These are phyloP conservation scores for Cynocephalus volans DNA, from an alignment of 2,113 vertebrate genomes.

Conservation along the genomic window DNA sequence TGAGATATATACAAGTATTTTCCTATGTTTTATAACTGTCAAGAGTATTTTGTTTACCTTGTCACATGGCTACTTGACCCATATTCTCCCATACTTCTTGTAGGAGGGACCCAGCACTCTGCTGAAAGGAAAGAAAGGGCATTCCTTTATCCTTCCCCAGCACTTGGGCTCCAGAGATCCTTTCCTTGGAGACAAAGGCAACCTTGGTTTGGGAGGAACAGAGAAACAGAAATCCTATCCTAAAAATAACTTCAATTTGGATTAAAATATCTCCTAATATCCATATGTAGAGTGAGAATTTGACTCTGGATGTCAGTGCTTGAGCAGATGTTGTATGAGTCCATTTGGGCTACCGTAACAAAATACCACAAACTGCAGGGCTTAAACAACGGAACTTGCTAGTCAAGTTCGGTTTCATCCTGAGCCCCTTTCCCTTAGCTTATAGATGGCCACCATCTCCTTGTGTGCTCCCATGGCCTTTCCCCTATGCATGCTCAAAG, in stretches of 20 bases:
- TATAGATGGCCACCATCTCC: background rate
- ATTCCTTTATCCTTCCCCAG: background rate
- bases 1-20: background rate
- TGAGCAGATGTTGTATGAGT: background rate
- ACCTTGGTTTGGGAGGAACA: background rate
- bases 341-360: background rate
- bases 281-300: background rate
- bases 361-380: background rate
- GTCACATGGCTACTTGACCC: background rate
- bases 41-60: background rate
- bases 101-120: background rate
- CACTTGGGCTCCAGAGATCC: background rate
- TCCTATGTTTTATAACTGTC: background rate
- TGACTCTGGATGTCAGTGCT: background rate
- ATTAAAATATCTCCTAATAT: background rate
- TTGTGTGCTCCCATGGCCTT: background rate
- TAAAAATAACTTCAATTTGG: background rate
- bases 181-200: background rate
- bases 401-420: background rate
- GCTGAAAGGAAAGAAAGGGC: background rate
- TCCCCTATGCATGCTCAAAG: background rate
- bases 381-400: background rate
- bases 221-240: background rate
- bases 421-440: background rate
- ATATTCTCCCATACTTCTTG: background rate